Evolutionary conservation across 92 coral and sea anemone genomes (phyloP).

Genomic region (Micromussa lordhowensis): DNA sequence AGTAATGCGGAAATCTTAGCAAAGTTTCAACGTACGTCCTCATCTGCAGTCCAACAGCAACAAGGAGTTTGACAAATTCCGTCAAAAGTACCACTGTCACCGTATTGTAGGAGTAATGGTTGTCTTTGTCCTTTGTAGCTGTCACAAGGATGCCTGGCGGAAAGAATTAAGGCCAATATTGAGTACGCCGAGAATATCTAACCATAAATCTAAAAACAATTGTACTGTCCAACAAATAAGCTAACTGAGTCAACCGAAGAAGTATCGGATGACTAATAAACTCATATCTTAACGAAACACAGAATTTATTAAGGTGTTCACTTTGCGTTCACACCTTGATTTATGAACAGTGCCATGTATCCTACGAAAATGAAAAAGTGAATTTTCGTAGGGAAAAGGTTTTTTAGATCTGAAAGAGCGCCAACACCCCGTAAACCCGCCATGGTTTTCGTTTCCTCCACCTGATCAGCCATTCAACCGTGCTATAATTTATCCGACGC

Average conservation of each 20-base stretch:
- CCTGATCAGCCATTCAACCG: not conserved
- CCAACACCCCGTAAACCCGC: slow-evolving; percentile 21
- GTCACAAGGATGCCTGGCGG: slow-evolving; percentile 89
- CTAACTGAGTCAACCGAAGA: not conserved
- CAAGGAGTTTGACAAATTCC: slow-evolving; percentile 85
- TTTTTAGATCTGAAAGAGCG: slow-evolving; percentile 78
- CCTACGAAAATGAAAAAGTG: slow-evolving; percentile 90
- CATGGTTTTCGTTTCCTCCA: slow-evolving; percentile 23
- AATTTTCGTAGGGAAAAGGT: slow-evolving; percentile 88
- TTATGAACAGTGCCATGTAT: slow-evolving; percentile 91
- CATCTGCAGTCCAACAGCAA: slow-evolving; percentile 79
- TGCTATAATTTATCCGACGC: not conserved
- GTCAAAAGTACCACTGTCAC: slow-evolving; percentile 93
- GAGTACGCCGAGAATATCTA: not conserved
- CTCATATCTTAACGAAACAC: not conserved
- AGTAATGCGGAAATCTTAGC: not conserved
- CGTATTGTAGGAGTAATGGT: slow-evolving; percentile 82
- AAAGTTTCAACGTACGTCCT: slow-evolving; percentile 74
- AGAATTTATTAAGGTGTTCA: not conserved
- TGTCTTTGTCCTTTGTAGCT: slow-evolving; percentile 82
- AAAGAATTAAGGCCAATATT: not conserved
- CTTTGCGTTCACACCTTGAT: slow-evolving; percentile 78
- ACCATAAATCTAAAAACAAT: not conserved
- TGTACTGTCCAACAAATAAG: not conserved
- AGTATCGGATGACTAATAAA: not conserved